These are phyloP conservation scores for Petromus typicus DNA, from an alignment of 2,113 vertebrate genomes.

Conservation along the genomic window DNA sequence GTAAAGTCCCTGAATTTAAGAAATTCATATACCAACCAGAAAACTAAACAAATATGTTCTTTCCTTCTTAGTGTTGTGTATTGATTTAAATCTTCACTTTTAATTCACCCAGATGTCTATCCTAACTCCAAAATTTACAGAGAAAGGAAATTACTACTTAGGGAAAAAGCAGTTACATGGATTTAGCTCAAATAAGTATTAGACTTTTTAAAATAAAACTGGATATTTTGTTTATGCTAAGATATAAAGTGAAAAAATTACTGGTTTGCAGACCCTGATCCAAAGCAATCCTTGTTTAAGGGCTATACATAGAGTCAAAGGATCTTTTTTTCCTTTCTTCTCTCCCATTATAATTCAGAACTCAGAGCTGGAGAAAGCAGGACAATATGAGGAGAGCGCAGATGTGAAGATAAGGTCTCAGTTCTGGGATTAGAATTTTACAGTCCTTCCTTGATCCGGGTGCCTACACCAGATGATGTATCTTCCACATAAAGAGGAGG, in stretches of 20 bases:
- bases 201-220: not conserved
- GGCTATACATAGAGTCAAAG: not conserved
- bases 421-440: not conserved
- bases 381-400: not conserved
- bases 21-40: not conserved
- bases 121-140: not conserved
- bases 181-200: not conserved
- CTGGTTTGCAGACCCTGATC: not conserved
- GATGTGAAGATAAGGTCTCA: not conserved
- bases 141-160: not conserved
- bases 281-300: not conserved
- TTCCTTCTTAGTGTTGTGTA: not conserved
- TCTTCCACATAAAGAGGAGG: not conserved
- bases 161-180: not conserved
- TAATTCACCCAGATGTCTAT: not conserved
- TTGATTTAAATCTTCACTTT: slow-evolving; percentile 42
- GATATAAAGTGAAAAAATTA: not conserved
- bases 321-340: not conserved
- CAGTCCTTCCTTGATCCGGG: not conserved
- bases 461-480: not conserved
- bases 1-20: slow-evolving; percentile 19
- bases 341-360: slow-evolving; percentile 22
- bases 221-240: slow-evolving; percentile 18
- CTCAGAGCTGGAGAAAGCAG: not conserved
- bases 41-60: not conserved